Evolutionary conservation across 2,888 invertebrate genomes (phyloP).

Genomic region (Heliconius erato): DNA sequence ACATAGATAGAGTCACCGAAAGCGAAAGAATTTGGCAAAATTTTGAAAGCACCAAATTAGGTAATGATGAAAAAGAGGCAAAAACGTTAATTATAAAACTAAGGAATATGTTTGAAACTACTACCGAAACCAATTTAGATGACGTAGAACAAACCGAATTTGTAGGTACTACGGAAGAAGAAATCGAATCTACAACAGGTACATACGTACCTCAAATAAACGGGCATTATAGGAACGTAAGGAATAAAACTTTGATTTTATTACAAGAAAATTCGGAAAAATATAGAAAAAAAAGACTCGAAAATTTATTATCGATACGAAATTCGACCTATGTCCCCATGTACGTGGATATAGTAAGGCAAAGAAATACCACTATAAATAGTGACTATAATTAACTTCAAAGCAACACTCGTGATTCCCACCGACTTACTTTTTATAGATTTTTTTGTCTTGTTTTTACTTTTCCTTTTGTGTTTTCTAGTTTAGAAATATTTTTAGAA

Average conservation of each 20-base stretch:
- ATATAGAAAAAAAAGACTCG: constrained; percentile 69
- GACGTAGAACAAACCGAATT: constrained; percentile 38
- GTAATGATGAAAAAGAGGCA: constrained; percentile 52
- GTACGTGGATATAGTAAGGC: constrained; percentile 78
- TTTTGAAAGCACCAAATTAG: constrained; percentile 39
- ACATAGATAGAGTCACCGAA: constrained; percentile 51
- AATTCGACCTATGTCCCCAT: constrained; percentile 66
- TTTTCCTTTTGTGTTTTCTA: not conserved
- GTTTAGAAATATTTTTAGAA: not conserved
- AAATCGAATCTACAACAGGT: constrained; percentile 53
- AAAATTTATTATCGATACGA: constrained; percentile 65
- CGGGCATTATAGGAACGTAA: constrained; percentile 75
- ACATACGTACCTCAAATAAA: constrained; percentile 78
- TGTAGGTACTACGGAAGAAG: constrained; percentile 38
- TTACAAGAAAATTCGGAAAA: constrained; percentile 63
- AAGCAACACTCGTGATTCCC: constrained; percentile 31
- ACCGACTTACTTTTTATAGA: constrained; percentile 30
- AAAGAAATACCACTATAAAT: constrained; percentile 56
- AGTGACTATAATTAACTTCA: constrained; percentile 37
- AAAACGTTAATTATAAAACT: constrained; percentile 65
- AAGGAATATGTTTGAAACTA: constrained; percentile 63
- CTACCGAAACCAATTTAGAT: constrained; percentile 50
- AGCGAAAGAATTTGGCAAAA: constrained; percentile 52
- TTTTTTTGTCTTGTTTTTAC: not conserved
- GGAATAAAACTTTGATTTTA: constrained; percentile 64